These are phyloP conservation scores for Phallusia fumigata DNA, from an alignment of 23 tunicate genomes.

Conservation along the genomic window DNA sequence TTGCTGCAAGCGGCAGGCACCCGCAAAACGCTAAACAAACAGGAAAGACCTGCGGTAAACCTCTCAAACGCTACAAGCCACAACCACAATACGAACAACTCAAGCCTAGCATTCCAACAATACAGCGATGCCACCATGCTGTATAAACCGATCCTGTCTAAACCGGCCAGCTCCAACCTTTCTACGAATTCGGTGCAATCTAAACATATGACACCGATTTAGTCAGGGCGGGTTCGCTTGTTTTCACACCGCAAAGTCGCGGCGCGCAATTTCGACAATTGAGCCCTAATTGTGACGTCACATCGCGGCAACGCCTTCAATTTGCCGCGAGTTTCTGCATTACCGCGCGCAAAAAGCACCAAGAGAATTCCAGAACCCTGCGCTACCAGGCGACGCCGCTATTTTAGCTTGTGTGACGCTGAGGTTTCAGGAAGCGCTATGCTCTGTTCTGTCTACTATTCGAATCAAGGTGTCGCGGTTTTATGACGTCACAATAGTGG, in stretches of 20 bases:
- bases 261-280: not conserved
- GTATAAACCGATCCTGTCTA: not conserved
- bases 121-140: not conserved
- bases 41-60: not conserved
- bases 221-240: not conserved
- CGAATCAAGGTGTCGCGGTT: conserved; percentile 8
- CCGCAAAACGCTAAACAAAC: not conserved
- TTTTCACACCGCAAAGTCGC: conserved; percentile 1
- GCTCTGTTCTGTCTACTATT: not conserved
- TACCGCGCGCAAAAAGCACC: not conserved
- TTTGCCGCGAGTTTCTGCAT: conserved; percentile 15
- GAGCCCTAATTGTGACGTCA: conserved; percentile 23
- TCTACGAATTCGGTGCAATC: not conserved
- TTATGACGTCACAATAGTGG: not conserved
- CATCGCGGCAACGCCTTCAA: conserved; percentile 17
- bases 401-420: not conserved
- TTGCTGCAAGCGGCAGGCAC: not conserved
- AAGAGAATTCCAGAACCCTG: not conserved
- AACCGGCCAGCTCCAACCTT: not conserved
- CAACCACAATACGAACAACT: not conserved
- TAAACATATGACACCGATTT: not conserved
- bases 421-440: not conserved
- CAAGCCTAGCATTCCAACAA: not conserved
- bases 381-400: not conserved
- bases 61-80: not conserved